Percentiles rank a stretch among this genome's conserved stretches.
Evolutionary conservation across 2,888 invertebrate genomes (phyloP).

Genomic region (Lasioglossum leucozonium): DNA sequence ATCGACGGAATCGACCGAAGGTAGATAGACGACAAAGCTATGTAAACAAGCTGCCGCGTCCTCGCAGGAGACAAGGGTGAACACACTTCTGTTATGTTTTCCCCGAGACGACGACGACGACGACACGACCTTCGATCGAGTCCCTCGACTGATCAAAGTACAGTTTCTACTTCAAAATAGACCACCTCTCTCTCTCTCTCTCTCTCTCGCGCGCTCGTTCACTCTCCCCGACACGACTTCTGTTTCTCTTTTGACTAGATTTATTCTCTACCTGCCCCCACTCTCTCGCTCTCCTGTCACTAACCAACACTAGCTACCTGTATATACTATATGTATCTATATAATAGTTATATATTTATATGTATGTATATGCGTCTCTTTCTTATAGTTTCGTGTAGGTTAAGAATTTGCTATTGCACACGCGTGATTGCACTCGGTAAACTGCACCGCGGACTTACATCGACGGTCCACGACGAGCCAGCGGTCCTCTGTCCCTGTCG

Average conservation of each 20-base stretch:
- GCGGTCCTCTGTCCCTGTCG: constrained; percentile 26
- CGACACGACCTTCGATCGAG: constrained; percentile 29
- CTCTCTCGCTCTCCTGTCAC: background rate
- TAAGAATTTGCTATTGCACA: constrained; percentile 46
- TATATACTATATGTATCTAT: background rate
- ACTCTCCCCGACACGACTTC: background rate
- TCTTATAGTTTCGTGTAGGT: constrained; percentile 12
- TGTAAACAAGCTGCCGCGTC: constrained; percentile 47
- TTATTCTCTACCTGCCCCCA: constrained; percentile 19
- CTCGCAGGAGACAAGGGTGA: constrained; percentile 47
- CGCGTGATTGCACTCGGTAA: constrained; percentile 47
- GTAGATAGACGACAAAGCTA: constrained; percentile 12
- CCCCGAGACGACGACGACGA: constrained; percentile 24
- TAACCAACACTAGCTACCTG: background rate
- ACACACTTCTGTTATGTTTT: constrained; percentile 40
- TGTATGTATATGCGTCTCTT: background rate
- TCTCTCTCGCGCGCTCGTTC: too few relatives aligned
- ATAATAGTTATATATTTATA: background rate
- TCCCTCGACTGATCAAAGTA: background rate
- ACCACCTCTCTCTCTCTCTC: background rate
- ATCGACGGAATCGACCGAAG: constrained; percentile 28
- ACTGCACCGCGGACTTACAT: constrained; percentile 24
- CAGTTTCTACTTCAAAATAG: constrained; percentile 23
- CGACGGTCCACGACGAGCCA: constrained; percentile 23
- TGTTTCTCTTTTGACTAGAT: constrained; percentile 49